Evolutionary conservation across 2,888 invertebrate genomes (phyloP).

Genomic region (Camponotus fellah): DNA sequence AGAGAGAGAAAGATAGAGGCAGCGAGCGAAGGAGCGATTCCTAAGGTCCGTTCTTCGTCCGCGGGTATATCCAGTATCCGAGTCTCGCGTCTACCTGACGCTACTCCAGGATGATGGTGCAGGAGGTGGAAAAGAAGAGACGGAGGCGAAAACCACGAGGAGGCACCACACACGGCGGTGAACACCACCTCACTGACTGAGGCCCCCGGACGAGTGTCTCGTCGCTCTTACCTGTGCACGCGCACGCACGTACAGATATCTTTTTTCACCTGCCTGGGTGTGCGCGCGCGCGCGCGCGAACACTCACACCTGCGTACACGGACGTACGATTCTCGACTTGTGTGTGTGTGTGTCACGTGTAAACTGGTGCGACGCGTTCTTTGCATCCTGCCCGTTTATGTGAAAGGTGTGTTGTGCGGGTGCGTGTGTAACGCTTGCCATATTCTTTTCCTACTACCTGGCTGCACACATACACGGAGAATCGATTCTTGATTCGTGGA

Average conservation of each 20-base stretch:
- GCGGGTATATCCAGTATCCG: slow-evolving; percentile 18
- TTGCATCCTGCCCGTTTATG: not conserved
- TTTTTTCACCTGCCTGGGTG: slow-evolving; percentile 37
- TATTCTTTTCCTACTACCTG: slow-evolving; percentile 5
- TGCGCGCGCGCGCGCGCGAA: slow-evolving; percentile 14
- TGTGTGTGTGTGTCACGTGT: not conserved
- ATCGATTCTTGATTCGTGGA: not conserved
- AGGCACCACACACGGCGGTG: slow-evolving; percentile 53
- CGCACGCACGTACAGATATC: slow-evolving; percentile 28
- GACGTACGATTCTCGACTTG: slow-evolving; percentile 12
- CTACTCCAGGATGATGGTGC: not conserved
- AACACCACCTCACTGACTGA: slow-evolving; percentile 50
- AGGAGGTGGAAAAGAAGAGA: slow-evolving; percentile 23
- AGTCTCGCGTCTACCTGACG: slow-evolving; percentile 37
- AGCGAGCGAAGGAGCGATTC: slow-evolving; percentile 26
- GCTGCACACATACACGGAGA: not conserved
- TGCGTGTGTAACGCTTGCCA: not conserved
- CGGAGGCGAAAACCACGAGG: slow-evolving; percentile 41
- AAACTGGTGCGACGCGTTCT: slow-evolving; percentile 42
- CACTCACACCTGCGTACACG: not conserved
- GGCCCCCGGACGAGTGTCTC: slow-evolving; percentile 54
- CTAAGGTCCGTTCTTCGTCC: slow-evolving; percentile 30
- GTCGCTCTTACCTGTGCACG: slow-evolving; percentile 67
- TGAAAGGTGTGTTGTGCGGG: not conserved
- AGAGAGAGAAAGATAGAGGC: not conserved